Percentiles rank a stretch among this genome's conserved stretches.
Evolutionary conservation across 2,888 invertebrate genomes (phyloP).

Genomic region (Lepidocyrtoides sp.): DNA sequence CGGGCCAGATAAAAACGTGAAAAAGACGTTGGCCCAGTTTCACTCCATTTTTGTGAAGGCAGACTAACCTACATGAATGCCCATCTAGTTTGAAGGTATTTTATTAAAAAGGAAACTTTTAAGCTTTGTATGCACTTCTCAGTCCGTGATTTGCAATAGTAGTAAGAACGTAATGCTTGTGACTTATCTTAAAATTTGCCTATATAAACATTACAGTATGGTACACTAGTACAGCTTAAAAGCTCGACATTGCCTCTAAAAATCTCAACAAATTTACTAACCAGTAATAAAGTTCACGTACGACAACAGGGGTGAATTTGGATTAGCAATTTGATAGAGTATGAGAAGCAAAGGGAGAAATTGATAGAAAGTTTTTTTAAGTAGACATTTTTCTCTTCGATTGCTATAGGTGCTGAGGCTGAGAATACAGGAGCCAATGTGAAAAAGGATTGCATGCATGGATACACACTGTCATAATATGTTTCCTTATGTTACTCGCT

Average conservation of each 20-base stretch:
- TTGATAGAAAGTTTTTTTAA: not conserved
- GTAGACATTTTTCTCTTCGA: too few species aligned
- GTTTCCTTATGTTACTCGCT: not conserved
- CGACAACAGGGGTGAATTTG: not conserved
- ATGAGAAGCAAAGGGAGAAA: not conserved
- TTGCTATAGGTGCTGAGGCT: too few species aligned
- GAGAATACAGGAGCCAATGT: too few species aligned
- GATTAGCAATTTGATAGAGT: not conserved
- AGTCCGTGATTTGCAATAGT: too few species aligned
- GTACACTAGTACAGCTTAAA: too few species aligned
- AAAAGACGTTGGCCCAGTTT: constrained; percentile 48
- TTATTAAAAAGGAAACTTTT: too few species aligned
- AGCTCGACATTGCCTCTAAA: too few species aligned
- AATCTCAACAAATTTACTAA: not conserved
- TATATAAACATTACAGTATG: too few species aligned
- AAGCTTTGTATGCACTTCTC: not conserved
- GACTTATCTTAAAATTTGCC: too few species aligned
- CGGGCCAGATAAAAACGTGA: constrained; percentile 37
- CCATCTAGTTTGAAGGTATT: too few species aligned
- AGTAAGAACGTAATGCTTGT: too few species aligned
- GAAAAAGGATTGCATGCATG: constrained; percentile 25
- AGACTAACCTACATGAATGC: not conserved
- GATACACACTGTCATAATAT: not conserved
- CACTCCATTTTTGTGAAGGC: not conserved
- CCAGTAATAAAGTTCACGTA: constrained; percentile 27